phyloP scores from a whole-genome alignment of 2,113 vertebrate genomes.

The Acanthochromis polyacanthus region DNA sequence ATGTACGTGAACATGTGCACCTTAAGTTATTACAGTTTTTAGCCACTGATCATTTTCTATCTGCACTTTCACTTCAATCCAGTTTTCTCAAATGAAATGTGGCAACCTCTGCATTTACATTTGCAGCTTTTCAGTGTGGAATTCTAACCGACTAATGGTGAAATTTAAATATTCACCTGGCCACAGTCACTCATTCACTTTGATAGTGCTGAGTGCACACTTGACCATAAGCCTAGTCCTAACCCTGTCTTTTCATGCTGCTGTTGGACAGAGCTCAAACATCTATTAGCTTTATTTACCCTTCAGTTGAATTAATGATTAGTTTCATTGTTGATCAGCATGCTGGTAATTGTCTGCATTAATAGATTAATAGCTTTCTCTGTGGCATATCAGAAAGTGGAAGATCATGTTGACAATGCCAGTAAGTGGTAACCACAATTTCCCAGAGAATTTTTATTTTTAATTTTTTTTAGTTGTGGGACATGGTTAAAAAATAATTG shows the following conservation, averaged over 20 bases:
- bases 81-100: background rate
- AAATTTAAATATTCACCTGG: background rate
- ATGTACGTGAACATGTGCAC: background rate
- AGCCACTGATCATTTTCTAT: conserved; percentile 33
- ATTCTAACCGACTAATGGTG: background rate
- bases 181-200: background rate
- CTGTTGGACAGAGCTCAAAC: background rate
- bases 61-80: conserved; percentile 6
- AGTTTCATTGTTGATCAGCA: background rate
- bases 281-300: background rate
- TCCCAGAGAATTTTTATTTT: no score
- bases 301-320: background rate
- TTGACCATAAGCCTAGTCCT: background rate
- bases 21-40: conserved; percentile 47
- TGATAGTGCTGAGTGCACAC: no score
- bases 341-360: background rate
- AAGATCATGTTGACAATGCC: no score
- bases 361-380: background rate
- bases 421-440: no score
- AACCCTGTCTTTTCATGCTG: background rate
- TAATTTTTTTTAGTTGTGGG: no score
- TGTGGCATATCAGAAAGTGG: background rate
- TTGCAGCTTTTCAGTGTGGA: background rate
- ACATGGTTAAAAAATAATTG: no score
- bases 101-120: background rate